Evolutionary conservation across 2,113 vertebrate species (phyloP), one percentile per base, ranked within the genome.

Genomic region (Deroptyus accipitrinus): DNA sequence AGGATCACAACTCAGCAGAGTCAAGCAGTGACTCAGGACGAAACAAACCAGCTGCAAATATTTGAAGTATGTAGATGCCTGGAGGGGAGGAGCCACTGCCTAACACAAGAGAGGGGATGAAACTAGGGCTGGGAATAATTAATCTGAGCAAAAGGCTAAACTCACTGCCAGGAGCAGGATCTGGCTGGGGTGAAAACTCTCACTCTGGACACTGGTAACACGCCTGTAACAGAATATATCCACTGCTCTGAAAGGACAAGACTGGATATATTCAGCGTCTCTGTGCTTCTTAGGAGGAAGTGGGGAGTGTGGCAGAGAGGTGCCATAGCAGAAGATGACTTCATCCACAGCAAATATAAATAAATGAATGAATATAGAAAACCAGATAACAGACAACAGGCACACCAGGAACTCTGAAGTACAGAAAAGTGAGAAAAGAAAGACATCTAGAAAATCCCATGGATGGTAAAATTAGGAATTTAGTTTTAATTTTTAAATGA

Each of bases 11-110:
- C 90, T 88, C 90, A 24, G 94, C 83, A 72, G 24, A 76, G 86
- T 25, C 86, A 66, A 84, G 83, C 83, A 44, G 18, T 91, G 96
- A 96, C 79, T 93, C 92, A 90, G 92, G 93, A 88, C 86, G 93
- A 93, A 95, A 88, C 83, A 93, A 93, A 95, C 66, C 92, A 92
- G 90, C 92, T 97, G 92, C 95, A 96, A 96, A 96, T 93, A 96
- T 94, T 39, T 81, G 69, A 96, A 94, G 69, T 75, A 95, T 96
- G 94, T 62, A 66, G 85, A 95, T 1, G 28, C 83, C 77, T 64
- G 57, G 85, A 86, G 92, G 83, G 95, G 96, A 96, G 95, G 96
- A 95, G 96, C 82, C 70, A 82, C 37, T 66, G 80, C 66, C 39
- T 84, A 49, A 73, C 73, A 72, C 10, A 86, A 83, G 87, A 86